Conservation (phyloP, 2,113 vertebrate genomes). For the Rattus rattus region DNA sequence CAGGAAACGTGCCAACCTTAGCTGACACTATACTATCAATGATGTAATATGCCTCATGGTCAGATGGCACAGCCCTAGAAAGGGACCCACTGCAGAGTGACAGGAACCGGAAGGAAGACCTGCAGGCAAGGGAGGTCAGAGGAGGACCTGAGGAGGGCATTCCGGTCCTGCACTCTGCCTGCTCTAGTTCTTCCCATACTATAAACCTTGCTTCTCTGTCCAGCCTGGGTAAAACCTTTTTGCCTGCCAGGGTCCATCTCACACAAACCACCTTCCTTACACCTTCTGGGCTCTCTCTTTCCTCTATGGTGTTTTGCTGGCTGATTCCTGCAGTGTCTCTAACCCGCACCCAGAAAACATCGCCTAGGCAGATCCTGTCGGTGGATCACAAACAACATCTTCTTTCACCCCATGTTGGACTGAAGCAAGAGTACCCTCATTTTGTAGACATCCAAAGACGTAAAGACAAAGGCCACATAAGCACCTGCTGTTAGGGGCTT, state of each 20-base stretch:
- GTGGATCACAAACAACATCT: background rate
- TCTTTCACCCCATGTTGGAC: background rate
- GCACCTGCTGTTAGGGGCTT: background rate
- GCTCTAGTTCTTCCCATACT: background rate
- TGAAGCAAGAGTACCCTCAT: background rate
- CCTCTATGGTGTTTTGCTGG: background rate
- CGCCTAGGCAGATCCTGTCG: background rate
- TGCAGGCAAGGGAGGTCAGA: background rate
- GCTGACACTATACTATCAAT: background rate
- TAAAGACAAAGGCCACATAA: background rate
- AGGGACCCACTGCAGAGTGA: background rate
- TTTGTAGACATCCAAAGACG: background rate
- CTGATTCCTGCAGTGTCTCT: background rate
- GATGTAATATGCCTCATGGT: background rate
- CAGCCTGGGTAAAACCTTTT: background rate
- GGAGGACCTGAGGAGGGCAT: background rate
- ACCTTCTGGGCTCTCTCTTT: background rate
- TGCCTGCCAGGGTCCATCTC: no score
- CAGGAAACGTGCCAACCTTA: background rate
- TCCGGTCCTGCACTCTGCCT: accelerated
- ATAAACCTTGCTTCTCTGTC: background rate
- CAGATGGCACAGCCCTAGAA: background rate
- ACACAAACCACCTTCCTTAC: background rate
- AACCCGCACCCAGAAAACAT: background rate
- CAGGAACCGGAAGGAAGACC: background rate